A percentile compares a stretch with the other conserved stretches of the same genome.
Evolutionary conservation across 2,113 vertebrate genomes (phyloP).

Genomic region (Haemorhous mexicanus): DNA sequence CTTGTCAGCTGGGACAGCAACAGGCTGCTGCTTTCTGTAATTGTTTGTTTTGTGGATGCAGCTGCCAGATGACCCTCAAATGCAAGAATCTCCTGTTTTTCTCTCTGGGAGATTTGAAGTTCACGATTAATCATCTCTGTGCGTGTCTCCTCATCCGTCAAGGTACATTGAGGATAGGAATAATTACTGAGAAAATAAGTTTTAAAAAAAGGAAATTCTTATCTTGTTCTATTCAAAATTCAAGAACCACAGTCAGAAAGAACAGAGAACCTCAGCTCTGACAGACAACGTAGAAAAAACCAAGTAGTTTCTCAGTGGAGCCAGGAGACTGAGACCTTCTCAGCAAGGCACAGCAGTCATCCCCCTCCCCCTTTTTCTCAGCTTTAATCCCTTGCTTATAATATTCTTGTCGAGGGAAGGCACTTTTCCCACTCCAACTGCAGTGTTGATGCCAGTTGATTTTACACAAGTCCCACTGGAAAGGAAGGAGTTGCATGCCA

Average conservation of each 20-base stretch:
- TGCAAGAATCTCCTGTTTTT: constrained; percentile 96
- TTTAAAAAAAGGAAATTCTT: not conserved
- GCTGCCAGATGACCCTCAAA: constrained; percentile 97
- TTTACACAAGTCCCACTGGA: not conserved
- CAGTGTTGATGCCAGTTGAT: not conserved
- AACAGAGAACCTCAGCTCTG: not conserved
- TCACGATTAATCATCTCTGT: constrained; percentile 93
- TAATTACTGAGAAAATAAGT: constrained; percentile 81
- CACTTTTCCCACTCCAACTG: not conserved
- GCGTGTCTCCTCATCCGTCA: constrained; percentile 93
- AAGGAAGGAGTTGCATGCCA: not conserved
- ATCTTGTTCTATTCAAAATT: not conserved
- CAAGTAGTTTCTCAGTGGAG: not conserved
- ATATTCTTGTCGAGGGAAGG: not conserved
- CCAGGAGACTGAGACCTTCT: not conserved
- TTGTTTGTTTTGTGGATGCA: constrained; percentile 96
- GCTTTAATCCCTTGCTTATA: not conserved
- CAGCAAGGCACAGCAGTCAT: not conserved
- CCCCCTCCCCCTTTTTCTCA: not conserved
- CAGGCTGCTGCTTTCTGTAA: constrained; percentile 96
- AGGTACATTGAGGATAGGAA: constrained; percentile 91
- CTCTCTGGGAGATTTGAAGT: constrained; percentile 92
- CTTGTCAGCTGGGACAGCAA: constrained; percentile 94
- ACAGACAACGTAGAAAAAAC: fast-evolving
- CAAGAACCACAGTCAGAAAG: not conserved